These are phyloP conservation scores for Artibeus lituratus DNA, from an alignment of 2,797 vertebrate genomes.

Conservation along the genomic window DNA sequence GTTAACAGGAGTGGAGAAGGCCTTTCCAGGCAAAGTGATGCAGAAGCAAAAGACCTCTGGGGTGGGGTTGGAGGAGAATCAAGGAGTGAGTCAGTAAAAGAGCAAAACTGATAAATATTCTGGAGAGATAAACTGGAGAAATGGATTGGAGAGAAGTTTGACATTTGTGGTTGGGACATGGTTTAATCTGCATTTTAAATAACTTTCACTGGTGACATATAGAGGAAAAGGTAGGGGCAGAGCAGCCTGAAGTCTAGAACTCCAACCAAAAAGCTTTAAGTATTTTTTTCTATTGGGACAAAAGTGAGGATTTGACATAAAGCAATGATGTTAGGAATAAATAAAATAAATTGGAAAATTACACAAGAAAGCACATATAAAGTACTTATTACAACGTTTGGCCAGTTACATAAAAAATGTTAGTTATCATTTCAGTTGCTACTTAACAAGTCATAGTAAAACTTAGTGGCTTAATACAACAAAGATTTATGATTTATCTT, in stretches of 20 bases:
- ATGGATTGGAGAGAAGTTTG: neutral
- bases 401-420: neutral
- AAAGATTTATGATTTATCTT: neutral
- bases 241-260: neutral
- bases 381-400: neutral
- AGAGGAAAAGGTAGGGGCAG: neutral
- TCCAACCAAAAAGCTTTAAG: constrained; percentile 3
- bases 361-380: neutral
- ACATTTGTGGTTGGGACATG: neutral
- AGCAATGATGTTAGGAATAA: neutral
- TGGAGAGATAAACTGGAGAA: neutral
- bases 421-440: neutral
- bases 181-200: neutral
- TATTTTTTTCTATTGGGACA: neutral
- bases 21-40: neutral
- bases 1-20: neutral
- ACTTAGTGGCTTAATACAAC: neutral
- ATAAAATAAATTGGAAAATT: constrained; percentile 20
- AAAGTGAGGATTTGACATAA: neutral
- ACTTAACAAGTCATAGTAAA: neutral
- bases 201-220: neutral
- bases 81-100: neutral
- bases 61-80: neutral
- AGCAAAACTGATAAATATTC: neutral
- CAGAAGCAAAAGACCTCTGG: neutral